Conservation (phyloP, 1,140 invertebrate genomes). For the Camponotus floridanus region DNA sequence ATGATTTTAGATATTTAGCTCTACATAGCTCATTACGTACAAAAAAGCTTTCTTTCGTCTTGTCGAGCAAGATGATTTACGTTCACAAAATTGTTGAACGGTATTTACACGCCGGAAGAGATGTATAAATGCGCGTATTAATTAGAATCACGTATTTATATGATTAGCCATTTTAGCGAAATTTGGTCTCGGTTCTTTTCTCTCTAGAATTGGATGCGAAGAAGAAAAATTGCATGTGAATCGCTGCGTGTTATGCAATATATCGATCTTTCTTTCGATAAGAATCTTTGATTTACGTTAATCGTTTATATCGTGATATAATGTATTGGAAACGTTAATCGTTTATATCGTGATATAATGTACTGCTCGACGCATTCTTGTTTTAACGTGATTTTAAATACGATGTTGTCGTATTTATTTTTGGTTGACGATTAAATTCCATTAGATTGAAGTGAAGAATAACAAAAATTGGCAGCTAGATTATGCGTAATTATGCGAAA, state of each 20-base stretch:
- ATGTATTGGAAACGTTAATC: too few species aligned
- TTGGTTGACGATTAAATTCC: neutral
- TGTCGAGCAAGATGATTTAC: conserved; percentile 69
- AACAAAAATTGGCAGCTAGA: conserved; percentile 1
- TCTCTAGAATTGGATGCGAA: neutral
- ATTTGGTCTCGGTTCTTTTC: neutral
- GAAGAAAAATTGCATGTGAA: conserved; percentile 36
- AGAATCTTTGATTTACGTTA: conserved; percentile 54
- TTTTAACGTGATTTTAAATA: neutral
- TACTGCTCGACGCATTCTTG: conserved; percentile 3
- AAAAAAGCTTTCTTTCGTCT: conserved; percentile 65
- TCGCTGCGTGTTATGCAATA: conserved; percentile 38
- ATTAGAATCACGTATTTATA: conserved; percentile 59
- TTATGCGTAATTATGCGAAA: conserved; percentile 3
- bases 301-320: conserved; percentile 58
- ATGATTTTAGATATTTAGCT: conserved; percentile 27
- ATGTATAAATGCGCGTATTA: too few species aligned
- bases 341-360: conserved; percentile 62
- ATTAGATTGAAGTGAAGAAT: neutral
- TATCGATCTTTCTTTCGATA: conserved; percentile 59
- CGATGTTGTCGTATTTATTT: neutral
- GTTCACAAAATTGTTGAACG: conserved; percentile 76
- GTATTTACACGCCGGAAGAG: conserved; percentile 73
- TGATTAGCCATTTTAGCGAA: neutral
- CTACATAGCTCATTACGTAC: conserved; percentile 71